These are phyloP conservation scores for Stenotaenia linearis DNA, from an alignment of 2,888 invertebrate genomes.

Conservation along the genomic window DNA sequence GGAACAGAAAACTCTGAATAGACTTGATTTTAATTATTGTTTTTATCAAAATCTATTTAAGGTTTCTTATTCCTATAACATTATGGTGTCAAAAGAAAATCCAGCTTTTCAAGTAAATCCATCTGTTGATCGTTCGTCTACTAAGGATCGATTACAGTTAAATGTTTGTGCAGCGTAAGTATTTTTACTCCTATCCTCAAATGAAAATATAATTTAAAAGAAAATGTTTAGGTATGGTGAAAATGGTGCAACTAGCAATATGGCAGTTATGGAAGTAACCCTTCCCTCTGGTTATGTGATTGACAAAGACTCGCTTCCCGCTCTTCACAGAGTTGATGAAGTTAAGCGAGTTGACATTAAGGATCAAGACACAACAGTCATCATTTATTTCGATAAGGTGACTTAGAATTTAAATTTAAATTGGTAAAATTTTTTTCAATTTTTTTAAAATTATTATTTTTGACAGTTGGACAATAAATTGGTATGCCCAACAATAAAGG, in stretches of 20 bases:
- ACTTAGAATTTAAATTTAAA: slow-evolving; percentile 34
- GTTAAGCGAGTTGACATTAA: slow-evolving; percentile 64
- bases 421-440: not conserved
- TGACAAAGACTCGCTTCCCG: slow-evolving; percentile 59
- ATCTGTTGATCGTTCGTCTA: slow-evolving; percentile 73
- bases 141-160: slow-evolving; percentile 67
- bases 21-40: not conserved
- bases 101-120: slow-evolving; percentile 81
- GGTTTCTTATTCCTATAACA: slow-evolving; percentile 71
- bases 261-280: slow-evolving; percentile 83
- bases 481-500: slow-evolving; percentile 72
- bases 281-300: slow-evolving; percentile 87
- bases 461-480: slow-evolving; percentile 53
- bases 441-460: slow-evolving; percentile 18
- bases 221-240: slow-evolving; percentile 28
- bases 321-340: slow-evolving; percentile 38
- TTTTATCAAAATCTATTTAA: slow-evolving; percentile 42
- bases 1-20: not conserved
- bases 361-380: slow-evolving; percentile 59
- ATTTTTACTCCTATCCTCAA: no score
- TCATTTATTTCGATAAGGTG: slow-evolving; percentile 68
- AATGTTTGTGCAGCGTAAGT: slow-evolving; percentile 61
- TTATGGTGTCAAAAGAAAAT: slow-evolving; percentile 80
- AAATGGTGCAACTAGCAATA: slow-evolving; percentile 57
- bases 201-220: no score